phyloP scores from a whole-genome alignment of 1,140 invertebrate species.

The Scaptomyza montana region DNA sequence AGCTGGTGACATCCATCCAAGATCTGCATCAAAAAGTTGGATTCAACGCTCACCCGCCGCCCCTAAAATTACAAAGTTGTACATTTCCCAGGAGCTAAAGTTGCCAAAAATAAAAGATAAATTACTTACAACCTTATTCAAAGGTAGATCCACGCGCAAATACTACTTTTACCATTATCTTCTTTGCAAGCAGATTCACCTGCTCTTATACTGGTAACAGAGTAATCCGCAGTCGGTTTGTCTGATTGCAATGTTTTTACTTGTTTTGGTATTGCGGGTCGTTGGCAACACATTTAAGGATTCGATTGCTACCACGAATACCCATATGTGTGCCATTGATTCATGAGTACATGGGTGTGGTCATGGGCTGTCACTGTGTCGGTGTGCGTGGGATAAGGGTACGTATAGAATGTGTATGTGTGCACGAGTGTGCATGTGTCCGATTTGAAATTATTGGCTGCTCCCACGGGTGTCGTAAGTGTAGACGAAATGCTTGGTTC shows the following conservation, averaged over 20 bases:
- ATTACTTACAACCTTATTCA: too few relatives aligned
- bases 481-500: constrained; percentile 53
- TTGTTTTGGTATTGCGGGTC: constrained; percentile 39
- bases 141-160: too few relatives aligned
- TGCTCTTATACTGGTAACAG: too few relatives aligned
- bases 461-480: constrained; percentile 81
- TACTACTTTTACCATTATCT: too few relatives aligned
- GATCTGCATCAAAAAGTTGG: too few relatives aligned
- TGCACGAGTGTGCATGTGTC: constrained; percentile 47
- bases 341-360: constrained; percentile 59
- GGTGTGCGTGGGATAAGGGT: constrained; percentile 26
- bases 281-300: constrained; percentile 28
- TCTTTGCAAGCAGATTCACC: too few relatives aligned
- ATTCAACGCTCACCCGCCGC: too few relatives aligned
- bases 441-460: constrained; percentile 81
- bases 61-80: too few relatives aligned
- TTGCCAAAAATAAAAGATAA: too few relatives aligned
- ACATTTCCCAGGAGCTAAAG: too few relatives aligned
- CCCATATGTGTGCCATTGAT: constrained; percentile 66
- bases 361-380: not conserved
- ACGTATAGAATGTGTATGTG: constrained; percentile 25
- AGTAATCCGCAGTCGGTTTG: too few relatives aligned
- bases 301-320: constrained; percentile 31
- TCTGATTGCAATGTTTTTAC: constrained; percentile 10
- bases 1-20: too few relatives aligned